Base-by-base conservation (phyloP, 2,888 invertebrate species). In the Spilarctia lutea region DNA sequence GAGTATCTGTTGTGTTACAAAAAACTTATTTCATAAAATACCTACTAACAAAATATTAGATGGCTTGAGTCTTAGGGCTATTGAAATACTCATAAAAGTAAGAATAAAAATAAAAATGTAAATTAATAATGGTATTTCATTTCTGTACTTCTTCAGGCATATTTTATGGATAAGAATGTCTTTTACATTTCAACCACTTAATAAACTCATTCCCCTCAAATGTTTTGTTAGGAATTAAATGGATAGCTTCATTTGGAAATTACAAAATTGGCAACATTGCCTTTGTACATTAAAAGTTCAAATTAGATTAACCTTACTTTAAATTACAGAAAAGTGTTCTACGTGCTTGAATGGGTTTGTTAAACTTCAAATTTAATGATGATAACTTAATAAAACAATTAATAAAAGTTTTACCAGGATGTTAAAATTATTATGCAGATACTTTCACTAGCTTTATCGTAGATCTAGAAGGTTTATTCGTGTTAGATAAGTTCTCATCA, bases 201-300 rank as follows among this genome's bases (percentile, higher is more conserved):
- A 67, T 67, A 56, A 74, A 73, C 68, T 76, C 63, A 30, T 79
- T 76, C 48, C 71, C 71, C 74, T 39, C 56, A 81, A 84, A 84
- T 81, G 79, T 72, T 76, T 80, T 81, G 79, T 70, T 42, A 60
- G 76, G 75, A 84, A 81, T 80, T 79, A 80, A 84, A 76, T 80
- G 81, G 81, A 84, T 80, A 82, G 83, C 82, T 83, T 86, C 79
- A 82, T 86, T 89, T 85, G 71, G 71, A 83, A 87, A 88, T 87
- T 82, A 86, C 83, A 83, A 88, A 88, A 52, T 74, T 42, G 10
- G 52, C 52, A 85, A 86, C 85, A 84, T 85, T 81, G 87, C 86
- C 85, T 88, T 86, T 86, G 85, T 82, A 82, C 83, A 86, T 88
- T 88, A 87, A 87, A 85, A 84, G 85, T 86, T 85, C 85, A 84